Base-by-base conservation (phyloP, 53 echinoderm and acorn worm species). In the Arbacia lixula region DNA sequence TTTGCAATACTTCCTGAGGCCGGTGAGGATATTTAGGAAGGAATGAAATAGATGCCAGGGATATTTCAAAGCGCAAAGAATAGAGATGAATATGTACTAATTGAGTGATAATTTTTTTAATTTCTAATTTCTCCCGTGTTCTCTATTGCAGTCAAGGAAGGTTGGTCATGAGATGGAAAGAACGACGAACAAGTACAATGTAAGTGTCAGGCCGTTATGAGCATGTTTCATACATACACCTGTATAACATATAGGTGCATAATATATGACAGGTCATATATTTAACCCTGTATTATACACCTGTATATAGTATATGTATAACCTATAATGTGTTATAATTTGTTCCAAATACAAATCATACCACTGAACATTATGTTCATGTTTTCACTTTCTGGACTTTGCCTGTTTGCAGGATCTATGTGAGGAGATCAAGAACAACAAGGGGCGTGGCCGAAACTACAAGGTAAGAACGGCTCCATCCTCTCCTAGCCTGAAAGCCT, bases 111-210 rank as follows among this genome's bases (percentile, higher is more conserved):
- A 5, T 69, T 60, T 72, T 86, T 52, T 0, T 36, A 49, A 6
- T 26, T 12, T 37, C 1, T 64, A 16, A 63, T 65, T 30, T 58
- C 2, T 73, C 60, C 36, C 8, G 26, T 64, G 3, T 67, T 66
- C 12, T 11, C 14, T 25, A 16, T 19, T 77, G 16, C 40, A 77
- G 77, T 77, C 77, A 5, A 54, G 41, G 16, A 77, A 37, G 27
- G 60, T 77, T 56, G 77, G 77, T 6, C 21, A 57, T 38, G 24
- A 56, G 39, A 77, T 77, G 77, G 36, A 57, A 14, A 28, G 14
- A 38, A 40, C 77, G 16, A 77, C 77, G 1, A 77, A 38, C 36
- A 77, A 77, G 57, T 77, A 77, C 40, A 56, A 77, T 24, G 77
- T 77, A 43, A 77, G 77, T 77, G 34, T 64, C 17, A 10, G n/a